Evolutionary conservation across 2,113 vertebrate genomes (phyloP), one percentile per base, ranked within the genome.

Genomic region (Dermatemys mawii): DNA sequence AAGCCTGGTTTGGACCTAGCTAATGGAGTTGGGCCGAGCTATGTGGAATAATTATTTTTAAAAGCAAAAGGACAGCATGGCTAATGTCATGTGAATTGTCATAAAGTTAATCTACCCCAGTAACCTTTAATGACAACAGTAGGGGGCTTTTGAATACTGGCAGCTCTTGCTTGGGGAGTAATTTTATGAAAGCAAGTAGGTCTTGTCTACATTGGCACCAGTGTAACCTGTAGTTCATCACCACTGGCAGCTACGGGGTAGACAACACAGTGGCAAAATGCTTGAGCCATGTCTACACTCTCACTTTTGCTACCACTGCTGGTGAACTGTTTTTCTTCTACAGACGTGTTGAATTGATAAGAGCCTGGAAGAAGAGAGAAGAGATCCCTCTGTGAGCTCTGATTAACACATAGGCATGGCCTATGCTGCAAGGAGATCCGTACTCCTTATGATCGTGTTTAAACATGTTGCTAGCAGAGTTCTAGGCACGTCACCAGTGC

Each of bases 41-140:
- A 50, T 83, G 84, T 73, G 63, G 81, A 93, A 73, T 12, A 73
- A 63, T 75, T n/a, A 17, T 93, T 90, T 94, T 90, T 86, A 88
- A 92, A 93, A 90, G 48, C 78, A 63, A 83, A 80, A 75, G 86
- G 16, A 78, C 8, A 0, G 35, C 60, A 79, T 75, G 70, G 12
- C 38, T 26, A 44, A 75, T 75, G 38, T 24, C 41, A 41, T 3
- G 22, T 22, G 70, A 44, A 75, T 41, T 73, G 67, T 38, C 17
- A 41, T 75, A 44, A 75, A 75, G 21, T 38, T 41, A 13, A 3
- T 26, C 6, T 24, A 24, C 11, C 41, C 70, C 38, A 41, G 11
- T 75, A 26, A 44, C 24, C 22, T 75, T 75, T 75, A 44, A 44
- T 75, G 38, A 75, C 22, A 13, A 26, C 70, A 75, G 26, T 26